Base-by-base conservation (phyloP, 2,888 invertebrate genomes). In the Vannuccia rotundouncinata region DNA sequence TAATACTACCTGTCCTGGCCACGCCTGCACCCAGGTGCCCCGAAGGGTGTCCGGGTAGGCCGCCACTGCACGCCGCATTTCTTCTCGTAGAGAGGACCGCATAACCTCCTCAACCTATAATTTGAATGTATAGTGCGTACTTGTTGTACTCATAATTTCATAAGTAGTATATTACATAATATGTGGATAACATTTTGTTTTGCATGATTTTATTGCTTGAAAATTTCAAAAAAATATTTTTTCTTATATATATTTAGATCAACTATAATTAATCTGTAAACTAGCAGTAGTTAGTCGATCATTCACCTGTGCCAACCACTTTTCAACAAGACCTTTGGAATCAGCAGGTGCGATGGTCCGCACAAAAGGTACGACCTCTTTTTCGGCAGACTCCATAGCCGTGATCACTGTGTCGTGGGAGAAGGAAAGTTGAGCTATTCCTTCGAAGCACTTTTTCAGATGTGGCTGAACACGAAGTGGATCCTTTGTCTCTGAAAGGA, bases 101-200 rank as follows among this genome's bases (percentile, higher is more conserved):
- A 96, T 96, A 80, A 92, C 91, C 79, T 91, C 90, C 88, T 96
- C 95, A 0, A 96, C 92, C 88, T 95, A 94, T 82, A 93, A 91
- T 84, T 83, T n/a, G 74, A 80, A 29, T 2, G 79, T 25, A 85
- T 84, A 25, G 87, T 86, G 78, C 85, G n/a, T n/a, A n/a, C n/a
- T n/a, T n/a, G n/a, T n/a, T n/a, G n/a, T n/a, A n/a, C n/a, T n/a
- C n/a, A n/a, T n/a, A n/a, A n/a, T n/a, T n/a, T n/a, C n/a, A n/a
- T n/a, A n/a, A n/a, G n/a, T n/a, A n/a, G n/a, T n/a, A n/a, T n/a
- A n/a, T n/a, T n/a, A n/a, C n/a, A n/a, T n/a, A n/a, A n/a, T n/a
- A n/a, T n/a, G n/a, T n/a, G n/a, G n/a, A n/a, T n/a, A n/a, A n/a
- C n/a, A n/a, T n/a, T n/a, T n/a, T n/a, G n/a, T n/a, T n/a, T n/a